Evolutionary conservation across 2,888 invertebrate genomes (phyloP).

Genomic region (Cephus sareptanus): DNA sequence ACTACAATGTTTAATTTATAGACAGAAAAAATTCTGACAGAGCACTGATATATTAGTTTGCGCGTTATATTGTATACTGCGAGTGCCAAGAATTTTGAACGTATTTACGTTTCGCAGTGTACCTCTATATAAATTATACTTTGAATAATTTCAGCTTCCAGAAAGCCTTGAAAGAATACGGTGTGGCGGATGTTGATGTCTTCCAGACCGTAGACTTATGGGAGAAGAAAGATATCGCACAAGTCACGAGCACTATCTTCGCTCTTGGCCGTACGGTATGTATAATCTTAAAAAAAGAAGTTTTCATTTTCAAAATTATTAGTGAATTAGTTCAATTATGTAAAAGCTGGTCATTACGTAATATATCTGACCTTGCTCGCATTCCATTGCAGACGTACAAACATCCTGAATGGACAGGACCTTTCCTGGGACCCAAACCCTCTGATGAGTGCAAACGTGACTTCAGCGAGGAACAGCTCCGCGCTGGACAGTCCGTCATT

Average conservation of each 20-base stretch:
- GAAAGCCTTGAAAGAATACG: constrained; percentile 86
- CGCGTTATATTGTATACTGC: neutral
- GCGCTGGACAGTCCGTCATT: constrained; percentile 88
- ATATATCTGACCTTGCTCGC: neutral
- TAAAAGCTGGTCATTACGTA: neutral
- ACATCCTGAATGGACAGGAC: constrained; percentile 87
- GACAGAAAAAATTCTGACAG: neutral
- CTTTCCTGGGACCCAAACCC: constrained; percentile 93
- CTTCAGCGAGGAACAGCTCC: constrained; percentile 91
- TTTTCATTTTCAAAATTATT: neutral
- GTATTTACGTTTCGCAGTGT: neutral
- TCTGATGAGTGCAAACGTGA: constrained; percentile 94
- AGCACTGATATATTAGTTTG: neutral
- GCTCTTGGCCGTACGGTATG: constrained; percentile 85
- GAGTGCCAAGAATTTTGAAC: neutral
- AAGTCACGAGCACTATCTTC: constrained; percentile 86
- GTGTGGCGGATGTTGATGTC: constrained; percentile 89
- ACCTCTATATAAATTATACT: neutral
- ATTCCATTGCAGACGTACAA: constrained; percentile 77
- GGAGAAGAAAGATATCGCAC: constrained; percentile 92
- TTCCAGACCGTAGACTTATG: constrained; percentile 98
- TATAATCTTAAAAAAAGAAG: constrained; percentile 12
- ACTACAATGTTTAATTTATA: neutral
- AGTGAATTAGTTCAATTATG: neutral
- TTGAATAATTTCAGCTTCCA: constrained; percentile 76